Conservation (phyloP, 1,140 invertebrate genomes). For the Oscheius sp. region DNA sequence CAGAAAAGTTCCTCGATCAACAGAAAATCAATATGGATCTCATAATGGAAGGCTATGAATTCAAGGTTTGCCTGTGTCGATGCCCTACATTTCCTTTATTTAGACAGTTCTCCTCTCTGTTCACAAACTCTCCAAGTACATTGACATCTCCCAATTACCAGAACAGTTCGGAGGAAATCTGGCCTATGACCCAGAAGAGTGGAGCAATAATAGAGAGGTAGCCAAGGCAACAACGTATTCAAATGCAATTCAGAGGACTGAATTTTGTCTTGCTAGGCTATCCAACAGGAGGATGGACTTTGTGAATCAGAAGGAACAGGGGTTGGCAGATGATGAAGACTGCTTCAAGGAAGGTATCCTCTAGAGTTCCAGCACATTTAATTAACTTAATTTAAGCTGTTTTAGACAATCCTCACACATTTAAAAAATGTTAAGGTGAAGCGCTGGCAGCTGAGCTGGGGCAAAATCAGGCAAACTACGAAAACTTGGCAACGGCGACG, state of each 20-base stretch:
- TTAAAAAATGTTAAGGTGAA: too few relatives aligned
- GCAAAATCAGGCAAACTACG: background rate
- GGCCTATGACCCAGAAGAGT: slow-evolving; percentile 24
- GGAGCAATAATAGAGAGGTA: slow-evolving; percentile 23
- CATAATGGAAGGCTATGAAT: slow-evolving; percentile 19
- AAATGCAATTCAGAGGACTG: background rate
- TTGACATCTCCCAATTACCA: slow-evolving; percentile 26
- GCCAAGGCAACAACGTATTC: background rate
- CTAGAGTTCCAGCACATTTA: too few relatives aligned
- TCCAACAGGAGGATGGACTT: background rate
- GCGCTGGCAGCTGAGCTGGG: background rate
- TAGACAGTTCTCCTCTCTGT: slow-evolving; percentile 25
- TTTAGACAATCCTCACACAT: too few relatives aligned
- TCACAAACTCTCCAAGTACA: slow-evolving; percentile 36
- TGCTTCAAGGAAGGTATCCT: slow-evolving; percentile 2
- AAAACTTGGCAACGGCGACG: background rate
- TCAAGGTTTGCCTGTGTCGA: slow-evolving; percentile 9
- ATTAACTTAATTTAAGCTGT: too few relatives aligned
- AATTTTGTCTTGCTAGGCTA: background rate
- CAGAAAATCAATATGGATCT: slow-evolving; percentile 37
- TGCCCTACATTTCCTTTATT: background rate
- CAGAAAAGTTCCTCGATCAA: slow-evolving; percentile 36
- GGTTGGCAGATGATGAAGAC: background rate
- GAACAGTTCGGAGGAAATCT: slow-evolving; percentile 29
- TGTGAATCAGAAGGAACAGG: background rate